Evolutionary conservation across 23 tunicate species (phyloP).

Genomic region (Aplidium turbinatum): DNA sequence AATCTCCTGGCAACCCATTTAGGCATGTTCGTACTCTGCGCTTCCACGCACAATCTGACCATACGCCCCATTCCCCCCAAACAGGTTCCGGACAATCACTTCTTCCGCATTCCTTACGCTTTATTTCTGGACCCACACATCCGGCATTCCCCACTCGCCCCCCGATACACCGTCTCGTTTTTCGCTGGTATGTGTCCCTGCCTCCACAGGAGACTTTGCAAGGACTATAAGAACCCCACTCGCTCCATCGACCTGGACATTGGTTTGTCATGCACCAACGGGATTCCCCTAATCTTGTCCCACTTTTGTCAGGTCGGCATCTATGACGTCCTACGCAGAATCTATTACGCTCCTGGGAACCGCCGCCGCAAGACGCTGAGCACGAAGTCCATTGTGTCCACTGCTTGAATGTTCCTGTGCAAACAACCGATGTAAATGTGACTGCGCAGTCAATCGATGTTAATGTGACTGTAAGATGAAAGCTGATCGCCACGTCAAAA

Average conservation of each 20-base stretch:
- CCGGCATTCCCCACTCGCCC: conserved; percentile 16
- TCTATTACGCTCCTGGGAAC: conserved; percentile 7
- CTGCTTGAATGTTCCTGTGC: too few relatives aligned
- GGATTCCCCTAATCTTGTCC: not conserved
- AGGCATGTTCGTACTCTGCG: conserved; percentile 32
- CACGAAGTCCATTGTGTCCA: conserved; percentile 20
- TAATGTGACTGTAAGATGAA: too few relatives aligned
- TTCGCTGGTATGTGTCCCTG: conserved; percentile 2
- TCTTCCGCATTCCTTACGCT: conserved; percentile 42
- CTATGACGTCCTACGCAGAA: not conserved
- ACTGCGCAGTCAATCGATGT: too few relatives aligned
- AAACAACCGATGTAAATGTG: too few relatives aligned
- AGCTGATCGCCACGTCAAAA: too few relatives aligned
- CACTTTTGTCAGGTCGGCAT: conserved; percentile 13
- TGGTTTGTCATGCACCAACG: conserved; percentile 1
- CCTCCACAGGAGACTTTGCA: conserved; percentile 72
- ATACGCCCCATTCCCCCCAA: conserved; percentile 46
- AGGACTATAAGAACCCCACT: conserved; percentile 61
- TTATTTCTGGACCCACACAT: conserved; percentile 32
- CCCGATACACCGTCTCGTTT: conserved; percentile 29
- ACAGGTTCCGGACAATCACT: conserved; percentile 30
- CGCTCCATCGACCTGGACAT: conserved; percentile 44
- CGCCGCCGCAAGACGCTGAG: conserved; percentile 27
- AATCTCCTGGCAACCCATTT: conserved; percentile 29
- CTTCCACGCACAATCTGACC: conserved; percentile 57